Evolutionary conservation across 1,140 invertebrate genomes (phyloP).

Genomic region (Drosophila quadrilineata): DNA sequence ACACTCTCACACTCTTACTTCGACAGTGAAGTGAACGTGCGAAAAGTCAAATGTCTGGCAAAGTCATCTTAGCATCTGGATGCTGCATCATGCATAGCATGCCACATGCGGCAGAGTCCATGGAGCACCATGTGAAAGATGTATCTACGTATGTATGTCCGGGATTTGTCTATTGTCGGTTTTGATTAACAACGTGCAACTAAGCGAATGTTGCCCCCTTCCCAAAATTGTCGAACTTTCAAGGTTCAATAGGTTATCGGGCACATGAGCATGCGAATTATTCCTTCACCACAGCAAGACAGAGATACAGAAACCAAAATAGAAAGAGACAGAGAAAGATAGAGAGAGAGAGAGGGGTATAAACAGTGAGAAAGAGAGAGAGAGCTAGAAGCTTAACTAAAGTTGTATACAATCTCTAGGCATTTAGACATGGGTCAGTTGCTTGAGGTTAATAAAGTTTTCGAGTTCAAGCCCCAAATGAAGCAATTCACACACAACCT

Average conservation of each 20-base stretch:
- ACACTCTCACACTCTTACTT: background rate
- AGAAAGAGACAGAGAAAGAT: background rate
- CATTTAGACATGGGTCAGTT: slow-evolving; percentile 48
- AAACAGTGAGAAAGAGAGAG: background rate
- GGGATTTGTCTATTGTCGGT: background rate
- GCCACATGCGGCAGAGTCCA: background rate
- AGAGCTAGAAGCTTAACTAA: background rate
- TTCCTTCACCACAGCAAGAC: too few species aligned
- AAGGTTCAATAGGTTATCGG: slow-evolving; percentile 66
- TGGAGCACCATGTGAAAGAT: background rate
- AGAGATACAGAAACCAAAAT: slow-evolving; percentile 2
- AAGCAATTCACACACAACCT: slow-evolving; percentile 20
- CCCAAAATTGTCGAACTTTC: slow-evolving; percentile 55
- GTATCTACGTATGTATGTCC: background rate
- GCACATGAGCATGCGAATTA: slow-evolving; percentile 19
- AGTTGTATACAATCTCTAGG: slow-evolving; percentile 4
- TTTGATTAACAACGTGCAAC: slow-evolving; percentile 60
- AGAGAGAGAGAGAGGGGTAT: background rate
- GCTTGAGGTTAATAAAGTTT: slow-evolving; percentile 37
- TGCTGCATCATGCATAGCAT: background rate
- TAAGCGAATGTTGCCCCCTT: slow-evolving; percentile 7
- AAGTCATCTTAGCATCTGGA: slow-evolving; percentile 2
- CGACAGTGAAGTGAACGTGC: slow-evolving; percentile 43
- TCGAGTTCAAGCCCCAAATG: slow-evolving; percentile 39
- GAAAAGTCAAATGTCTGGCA: slow-evolving; percentile 45